Base-by-base conservation (phyloP, 2,797 vertebrate species). In the Malurus splendens region DNA sequence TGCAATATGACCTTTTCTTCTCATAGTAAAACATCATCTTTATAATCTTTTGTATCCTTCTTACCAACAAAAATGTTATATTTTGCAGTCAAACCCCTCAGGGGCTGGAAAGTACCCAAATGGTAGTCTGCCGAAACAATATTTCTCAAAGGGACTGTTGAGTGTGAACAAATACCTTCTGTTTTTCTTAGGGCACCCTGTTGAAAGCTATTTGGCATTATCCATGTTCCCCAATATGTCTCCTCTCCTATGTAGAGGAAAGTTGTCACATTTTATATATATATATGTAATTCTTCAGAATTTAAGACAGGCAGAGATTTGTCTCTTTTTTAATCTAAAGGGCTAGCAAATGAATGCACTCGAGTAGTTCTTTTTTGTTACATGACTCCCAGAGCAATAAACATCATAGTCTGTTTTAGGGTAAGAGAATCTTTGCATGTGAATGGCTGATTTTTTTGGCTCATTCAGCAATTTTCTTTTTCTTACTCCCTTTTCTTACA, bases 141-240 rank as follows among this genome's bases (percentile, higher is more conserved):
- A 85, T 94, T 93, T 89, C 87, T 94, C 89, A 75, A 89, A 92
- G 27, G 32, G 62, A 85, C 72, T 93, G 84, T 77, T 94, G 90
- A 95, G 90, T 93, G 90, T 90, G 89, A 95, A 93, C 90, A 93
- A 93, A 85, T 72, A 93, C 52, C 66, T 80, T 85, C 87, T 94
- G 76, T 93, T 94, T 91, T 87, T 61, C 79, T 91, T 90, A 87
- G 79, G 90, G 79, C 68, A 82, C 44, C 38, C 66, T 87, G 87
- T 66, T 94, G 93, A 94, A 93, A 95, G 82, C n/a, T 93, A 38
- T 93, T 87, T 94, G 89, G 79, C 76, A 55, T 72, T 85, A 72
- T 72, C 59, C 59, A 18, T 81, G 59, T 68, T 94, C 90, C 61
- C 55, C n/a, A 65, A 65, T 85, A 87, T 22, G 51, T 48, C 7